phyloP scores from a whole-genome alignment of 2,113 vertebrate genomes.

The Grus americana region DNA sequence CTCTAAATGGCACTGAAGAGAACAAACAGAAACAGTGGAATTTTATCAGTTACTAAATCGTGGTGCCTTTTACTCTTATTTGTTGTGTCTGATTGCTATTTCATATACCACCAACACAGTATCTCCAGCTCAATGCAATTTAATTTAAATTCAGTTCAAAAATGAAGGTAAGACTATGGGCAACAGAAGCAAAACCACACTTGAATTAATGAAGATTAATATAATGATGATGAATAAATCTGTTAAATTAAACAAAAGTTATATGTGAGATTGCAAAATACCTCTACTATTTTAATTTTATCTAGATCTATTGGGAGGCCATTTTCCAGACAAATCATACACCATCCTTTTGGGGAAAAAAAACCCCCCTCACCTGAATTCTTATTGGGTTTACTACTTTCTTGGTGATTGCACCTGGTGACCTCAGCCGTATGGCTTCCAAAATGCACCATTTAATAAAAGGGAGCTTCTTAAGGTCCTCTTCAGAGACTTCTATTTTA shows the following conservation, averaged over 20 bases:
- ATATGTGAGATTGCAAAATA: neutral
- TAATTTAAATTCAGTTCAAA: neutral
- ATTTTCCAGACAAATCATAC: neutral
- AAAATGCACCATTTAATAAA: slow-evolving; percentile 81
- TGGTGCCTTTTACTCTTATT: neutral
- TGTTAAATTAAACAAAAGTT: neutral
- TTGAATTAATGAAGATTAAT: neutral
- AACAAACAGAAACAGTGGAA: neutral
- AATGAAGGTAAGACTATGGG: neutral
- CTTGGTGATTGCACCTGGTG: slow-evolving; percentile 80
- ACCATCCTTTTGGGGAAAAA: neutral
- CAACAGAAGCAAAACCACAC: neutral
- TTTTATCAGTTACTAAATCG: neutral
- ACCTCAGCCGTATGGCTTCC: slow-evolving; percentile 79
- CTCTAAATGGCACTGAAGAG: neutral
- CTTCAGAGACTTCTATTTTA: slow-evolving; percentile 66
- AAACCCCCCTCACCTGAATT: slow-evolving; percentile 72
- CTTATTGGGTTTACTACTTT: slow-evolving; percentile 79
- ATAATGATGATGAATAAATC: neutral
- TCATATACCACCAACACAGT: neutral
- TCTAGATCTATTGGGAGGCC: neutral
- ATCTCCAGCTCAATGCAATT: neutral
- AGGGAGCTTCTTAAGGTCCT: slow-evolving; percentile 74
- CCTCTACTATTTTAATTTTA: neutral
- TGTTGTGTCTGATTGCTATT: neutral